Evolutionary conservation across 64 coral and sea anemone genomes (phyloP), one percentile per base, ranked within the genome.

Genomic region (Pocillopora verrucosa): DNA sequence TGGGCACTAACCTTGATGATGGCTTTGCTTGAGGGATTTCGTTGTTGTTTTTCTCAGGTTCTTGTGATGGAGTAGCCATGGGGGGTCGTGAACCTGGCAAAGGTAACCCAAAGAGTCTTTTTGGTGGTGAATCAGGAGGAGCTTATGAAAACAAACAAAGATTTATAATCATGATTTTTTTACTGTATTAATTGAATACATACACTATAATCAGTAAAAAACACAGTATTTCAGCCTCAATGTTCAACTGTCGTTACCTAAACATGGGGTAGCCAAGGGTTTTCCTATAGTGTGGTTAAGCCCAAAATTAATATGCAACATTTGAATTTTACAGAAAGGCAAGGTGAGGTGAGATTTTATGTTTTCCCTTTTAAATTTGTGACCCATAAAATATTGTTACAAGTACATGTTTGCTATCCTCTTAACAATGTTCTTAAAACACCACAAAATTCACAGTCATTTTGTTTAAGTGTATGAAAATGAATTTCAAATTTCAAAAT

Each of bases 41-140:
- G 7, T 85, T 85, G 41, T 85, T 85, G 36, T 85, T 85, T 57
- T 72, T 65, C 38, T 85, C 82, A 56, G 37, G 38, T 45, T 56
- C 36, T 77, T 56, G 36, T 20, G 75, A 51, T 58, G 75, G 37
- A 20, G 75, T 37, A 77, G 37, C 16, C 20, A 51, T 77, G 11
- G 56, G 4, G 16, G 75, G 45, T 77, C 75, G 10, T 56, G 67
- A 70, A 25, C 67, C 67, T 25, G 20, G 67, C n/a, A 20, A 11
- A 70, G n/a, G 20, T n/a, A 70, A 10, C 9, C 67, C 67, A 70
- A 20, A n/a, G 1, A 70, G 20, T 24, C 67, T 70, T 70, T 70
- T 70, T 24, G 67, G 5, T 70, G 67, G 67, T 70, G 20, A 11
- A 11, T 70, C 67, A 24, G 67, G 67, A 70, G 67, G 25, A 70